Evolutionary conservation across 2,113 vertebrate genomes (phyloP), one percentile per base, ranked within the genome.

Genomic region (Melanerpes formicivorus): DNA sequence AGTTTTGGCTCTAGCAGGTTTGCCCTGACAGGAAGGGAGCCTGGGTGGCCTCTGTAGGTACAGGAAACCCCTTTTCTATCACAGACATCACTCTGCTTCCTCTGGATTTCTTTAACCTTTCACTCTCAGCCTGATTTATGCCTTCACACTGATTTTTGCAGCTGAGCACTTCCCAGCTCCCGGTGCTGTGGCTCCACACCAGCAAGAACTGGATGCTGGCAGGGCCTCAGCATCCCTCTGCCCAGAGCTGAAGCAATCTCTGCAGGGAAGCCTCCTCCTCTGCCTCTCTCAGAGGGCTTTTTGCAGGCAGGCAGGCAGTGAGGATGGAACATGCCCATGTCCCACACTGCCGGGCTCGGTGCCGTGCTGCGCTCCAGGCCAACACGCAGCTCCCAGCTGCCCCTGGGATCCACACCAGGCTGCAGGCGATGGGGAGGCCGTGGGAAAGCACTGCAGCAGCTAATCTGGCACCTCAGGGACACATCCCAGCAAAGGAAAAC

Each of bases 81-180:
- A 55, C 22, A 1, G 84, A 56, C 93, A 95, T 93, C 91, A 6
- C 76, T 52, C 87, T 10, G 42, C 76, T 95, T 96, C 93, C 92
- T 96, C 96, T 92, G 89, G 84, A 90, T 95, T 94, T 93, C 94
- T 92, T 95, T 95, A 96, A 88, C 95, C 96, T 95, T 95, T 95
- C 95, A 80, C 96, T 95, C 88, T 71, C 8, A 1, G 90, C 80
- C 86, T 88, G 94, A 96, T 93, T 95, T 94, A 90, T 89, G 81
- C 84, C 72, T 82, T 87, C 84, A 80, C 87, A 90, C 84, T 56
- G 88, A 90, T 90, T 92, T 93, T 76, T 87, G 63, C 87, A 56
- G 12, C 18, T 6, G 5, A 44, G 77, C 78, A 37, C 65, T 79
- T 90, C 71, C 88, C 90, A 2, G 3, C 60, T 26, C 64, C 5